Evolutionary conservation across 2,888 invertebrate species (phyloP).

Genomic region (Tyria jacobaeae): DNA sequence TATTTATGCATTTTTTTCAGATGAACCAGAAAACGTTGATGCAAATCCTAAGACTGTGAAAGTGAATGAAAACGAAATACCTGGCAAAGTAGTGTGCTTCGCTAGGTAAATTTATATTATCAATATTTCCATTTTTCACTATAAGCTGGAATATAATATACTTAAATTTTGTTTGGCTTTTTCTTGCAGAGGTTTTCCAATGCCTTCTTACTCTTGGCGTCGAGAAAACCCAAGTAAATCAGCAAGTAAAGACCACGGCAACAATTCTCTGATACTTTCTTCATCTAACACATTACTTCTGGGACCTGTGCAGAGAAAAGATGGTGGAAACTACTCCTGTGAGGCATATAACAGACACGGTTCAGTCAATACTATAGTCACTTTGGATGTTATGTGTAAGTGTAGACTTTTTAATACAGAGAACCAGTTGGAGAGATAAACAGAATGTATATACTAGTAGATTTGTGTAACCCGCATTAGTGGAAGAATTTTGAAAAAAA

Average conservation of each 20-base stretch:
- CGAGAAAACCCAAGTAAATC: constrained; percentile 81
- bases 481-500: too few species aligned
- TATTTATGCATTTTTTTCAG: constrained; percentile 61
- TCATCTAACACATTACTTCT: constrained; percentile 80
- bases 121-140: background rate
- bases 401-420: constrained; percentile 55
- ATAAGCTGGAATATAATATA: too few species aligned
- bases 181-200: constrained; percentile 87
- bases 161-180: background rate
- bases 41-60: constrained; percentile 86
- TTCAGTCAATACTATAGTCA: constrained; percentile 88
- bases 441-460: too few species aligned
- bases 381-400: constrained; percentile 95
- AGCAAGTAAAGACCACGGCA: constrained; percentile 60
- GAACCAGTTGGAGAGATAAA: too few species aligned
- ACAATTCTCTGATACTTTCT: constrained; percentile 71
- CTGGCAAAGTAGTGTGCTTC: constrained; percentile 76
- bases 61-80: constrained; percentile 79
- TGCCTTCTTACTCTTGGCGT: constrained; percentile 91
- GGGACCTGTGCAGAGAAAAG: constrained; percentile 89
- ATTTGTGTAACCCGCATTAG: too few species aligned
- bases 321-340: constrained; percentile 93
- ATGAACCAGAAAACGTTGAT: constrained; percentile 93
- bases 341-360: constrained; percentile 94
- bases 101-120: constrained; percentile 67